phyloP scores from a whole-genome alignment of 2,888 invertebrate genomes.

The Polyommatus iphigenia region DNA sequence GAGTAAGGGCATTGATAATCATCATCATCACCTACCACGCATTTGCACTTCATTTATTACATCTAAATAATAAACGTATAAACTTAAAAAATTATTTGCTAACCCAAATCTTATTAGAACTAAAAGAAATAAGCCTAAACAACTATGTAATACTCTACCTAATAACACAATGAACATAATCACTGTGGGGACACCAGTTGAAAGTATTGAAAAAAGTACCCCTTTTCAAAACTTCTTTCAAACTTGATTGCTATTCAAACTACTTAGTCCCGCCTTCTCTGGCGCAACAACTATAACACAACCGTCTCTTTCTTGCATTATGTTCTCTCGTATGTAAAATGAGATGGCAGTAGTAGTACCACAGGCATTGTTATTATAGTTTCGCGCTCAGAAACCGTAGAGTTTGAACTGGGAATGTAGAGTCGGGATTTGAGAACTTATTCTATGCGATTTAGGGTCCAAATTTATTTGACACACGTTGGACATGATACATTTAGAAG shows the following conservation, averaged over 20 bases:
- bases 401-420: conserved; percentile 40
- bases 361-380: conserved; percentile 75
- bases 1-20: too few relatives aligned
- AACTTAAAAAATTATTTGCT: too few relatives aligned
- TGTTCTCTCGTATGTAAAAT: conserved; percentile 47
- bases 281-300: conserved; percentile 47
- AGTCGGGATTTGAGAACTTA: conserved; percentile 41
- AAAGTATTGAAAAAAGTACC: conserved; percentile 57
- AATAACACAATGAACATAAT: neutral
- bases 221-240: conserved; percentile 75
- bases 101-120: too few relatives aligned
- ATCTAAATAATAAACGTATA: too few relatives aligned
- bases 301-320: conserved; percentile 52
- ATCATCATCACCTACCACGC: too few relatives aligned
- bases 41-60: too few relatives aligned
- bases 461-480: conserved; percentile 30
- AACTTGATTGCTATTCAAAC: conserved; percentile 73
- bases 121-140: too few relatives aligned
- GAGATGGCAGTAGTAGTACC: conserved; percentile 59
- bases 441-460: rapidly evolving
- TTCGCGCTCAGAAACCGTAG: conserved; percentile 47
- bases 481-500: conserved; percentile 44
- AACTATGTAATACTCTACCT: neutral
- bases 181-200: neutral
- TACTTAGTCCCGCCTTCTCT: conserved; percentile 65